Evolutionary conservation across 2,888 invertebrate genomes (phyloP).

Genomic region (Polyommatus iphigenia): DNA sequence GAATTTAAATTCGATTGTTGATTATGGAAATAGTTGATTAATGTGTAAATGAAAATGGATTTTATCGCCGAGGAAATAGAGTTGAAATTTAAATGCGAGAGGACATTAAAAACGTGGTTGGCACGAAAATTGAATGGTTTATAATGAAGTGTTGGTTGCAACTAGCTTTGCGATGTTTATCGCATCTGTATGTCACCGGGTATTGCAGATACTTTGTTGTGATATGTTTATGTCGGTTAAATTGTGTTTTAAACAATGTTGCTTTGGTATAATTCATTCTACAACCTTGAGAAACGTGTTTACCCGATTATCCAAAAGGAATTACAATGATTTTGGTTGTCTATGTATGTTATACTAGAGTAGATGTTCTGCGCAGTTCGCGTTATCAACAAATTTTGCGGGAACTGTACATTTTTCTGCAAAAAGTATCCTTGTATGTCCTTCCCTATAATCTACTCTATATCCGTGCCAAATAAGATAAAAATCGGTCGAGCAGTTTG

Average conservation of each 20-base stretch:
- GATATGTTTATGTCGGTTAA: background rate
- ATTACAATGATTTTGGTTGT: too few species aligned
- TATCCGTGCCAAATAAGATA: too few species aligned
- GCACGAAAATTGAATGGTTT: conserved; percentile 5
- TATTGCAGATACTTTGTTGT: background rate
- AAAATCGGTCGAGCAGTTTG: too few species aligned
- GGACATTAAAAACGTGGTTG: conserved; percentile 16
- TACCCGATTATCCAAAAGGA: too few species aligned
- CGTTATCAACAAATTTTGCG: too few species aligned
- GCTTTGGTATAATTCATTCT: background rate
- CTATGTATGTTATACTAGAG: too few species aligned
- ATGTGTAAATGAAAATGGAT: background rate
- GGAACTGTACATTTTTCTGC: too few species aligned
- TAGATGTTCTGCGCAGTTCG: too few species aligned
- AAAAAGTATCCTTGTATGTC: too few species aligned
- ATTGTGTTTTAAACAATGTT: background rate
- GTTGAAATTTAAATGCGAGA: background rate
- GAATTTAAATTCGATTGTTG: background rate
- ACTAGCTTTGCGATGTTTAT: conserved; percentile 15
- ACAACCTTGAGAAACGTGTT: too few species aligned
- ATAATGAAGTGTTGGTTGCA: conserved; percentile 23
- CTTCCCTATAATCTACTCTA: too few species aligned
- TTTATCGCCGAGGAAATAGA: background rate
- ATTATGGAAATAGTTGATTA: background rate
- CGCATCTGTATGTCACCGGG: background rate